phyloP scores from a whole-genome alignment of 2,113 vertebrate species.

The Lipotes vexillifer region DNA sequence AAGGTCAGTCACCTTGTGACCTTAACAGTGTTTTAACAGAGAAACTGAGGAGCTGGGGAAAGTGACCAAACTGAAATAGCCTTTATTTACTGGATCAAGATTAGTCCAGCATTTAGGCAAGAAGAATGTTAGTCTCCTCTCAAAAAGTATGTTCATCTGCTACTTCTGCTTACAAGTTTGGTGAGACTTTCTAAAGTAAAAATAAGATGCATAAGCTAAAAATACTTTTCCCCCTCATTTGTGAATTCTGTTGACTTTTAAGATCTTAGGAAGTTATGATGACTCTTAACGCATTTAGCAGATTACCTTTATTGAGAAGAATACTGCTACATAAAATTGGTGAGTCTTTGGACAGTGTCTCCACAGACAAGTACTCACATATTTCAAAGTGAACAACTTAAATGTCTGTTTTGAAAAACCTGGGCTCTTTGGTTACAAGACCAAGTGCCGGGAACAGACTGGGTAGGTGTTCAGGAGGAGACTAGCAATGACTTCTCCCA shows the following conservation, averaged over 20 bases:
- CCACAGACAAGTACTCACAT: not conserved
- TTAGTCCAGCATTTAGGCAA: not conserved
- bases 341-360: not conserved
- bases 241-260: not conserved
- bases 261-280: not conserved
- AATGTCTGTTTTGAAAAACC: not conserved
- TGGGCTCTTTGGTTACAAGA: not conserved
- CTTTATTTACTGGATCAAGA: not conserved
- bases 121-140: not conserved
- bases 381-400: not conserved
- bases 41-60: not conserved
- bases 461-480: not conserved
- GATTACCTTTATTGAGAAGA: slow-evolving; percentile 6
- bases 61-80: not conserved
- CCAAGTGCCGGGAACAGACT: not conserved
- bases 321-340: not conserved
- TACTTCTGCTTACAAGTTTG: not conserved
- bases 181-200: not conserved
- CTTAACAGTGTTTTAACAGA: not conserved
- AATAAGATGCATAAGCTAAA: not conserved
- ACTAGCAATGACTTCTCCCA: not conserved
- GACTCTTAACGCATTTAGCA: not conserved
- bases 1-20: not conserved
- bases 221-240: not conserved
- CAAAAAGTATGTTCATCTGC: not conserved